Base-by-base conservation (phyloP, 2,797 vertebrate genomes). In the Coranthus polyacanthus region DNA sequence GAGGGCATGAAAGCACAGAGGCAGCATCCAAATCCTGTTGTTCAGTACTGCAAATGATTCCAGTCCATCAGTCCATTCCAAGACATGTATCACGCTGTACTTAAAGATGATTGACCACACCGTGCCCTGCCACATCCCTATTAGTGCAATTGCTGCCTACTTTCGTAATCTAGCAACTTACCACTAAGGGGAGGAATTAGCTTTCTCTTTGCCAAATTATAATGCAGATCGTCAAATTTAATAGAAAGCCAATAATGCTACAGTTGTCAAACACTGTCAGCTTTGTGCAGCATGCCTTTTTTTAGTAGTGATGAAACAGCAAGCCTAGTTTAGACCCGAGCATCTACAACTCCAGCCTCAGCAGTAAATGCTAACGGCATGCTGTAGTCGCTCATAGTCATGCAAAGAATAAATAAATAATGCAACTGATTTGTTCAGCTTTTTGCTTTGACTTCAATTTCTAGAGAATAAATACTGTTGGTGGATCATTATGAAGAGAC, bases 351-450 rank as follows among this genome's bases (percentile, higher is more conserved):
- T 64, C 61, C 34, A 13, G 21, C 38, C 22, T 75, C 62, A 68
- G 50, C 67, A 64, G 68, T 38, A 55, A 66, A 54, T 45, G 59
- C 32, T 60, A 70, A 68, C 52, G 22, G 44, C 2, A 1, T 54
- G 65, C 60, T 50, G 58, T 37, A 69, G 59, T 70, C 57, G 67
- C 41, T 61, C 42, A 57, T n/a, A 6, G 26, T 62, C 52, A 68
- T 43, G 29, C 51, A 55, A 46, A 49, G 50, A 62, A 46, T 38
- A 56, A 62, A 46, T 38, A 56, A 49, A 44, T 44, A 43, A 77
- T 42, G 50, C 59, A 74, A 79, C 76, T 57, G 52, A 75, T 70
- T 69, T 75, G 68, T 55, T 80, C 57, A 69, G 47, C 52, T 67
- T 36, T 72, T 75, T 43, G 51, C 5, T 13, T 67, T 45, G 55